Percentiles rank a stretch among this genome's conserved stretches.
Evolutionary conservation across 2,888 invertebrate species (phyloP).

Genomic region (Sinelater perroti): DNA sequence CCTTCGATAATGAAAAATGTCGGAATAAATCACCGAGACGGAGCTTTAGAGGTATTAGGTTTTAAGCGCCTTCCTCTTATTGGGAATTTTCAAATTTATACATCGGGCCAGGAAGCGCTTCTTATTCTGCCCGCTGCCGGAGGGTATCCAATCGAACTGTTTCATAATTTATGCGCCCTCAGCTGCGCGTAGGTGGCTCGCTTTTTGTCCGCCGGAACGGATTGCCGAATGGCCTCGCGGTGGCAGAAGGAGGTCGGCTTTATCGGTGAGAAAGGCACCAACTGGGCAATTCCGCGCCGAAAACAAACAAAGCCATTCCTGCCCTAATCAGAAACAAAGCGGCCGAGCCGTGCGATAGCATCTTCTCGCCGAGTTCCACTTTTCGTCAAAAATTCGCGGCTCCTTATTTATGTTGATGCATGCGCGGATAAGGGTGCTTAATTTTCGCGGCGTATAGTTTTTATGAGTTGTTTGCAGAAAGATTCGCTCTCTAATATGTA

Average conservation of each 20-base stretch:
- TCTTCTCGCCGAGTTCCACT: slow-evolving; percentile 4
- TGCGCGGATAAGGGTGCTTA: neutral
- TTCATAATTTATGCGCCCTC: slow-evolving; percentile 1
- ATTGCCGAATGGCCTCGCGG: neutral
- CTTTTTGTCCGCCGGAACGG: too few species aligned
- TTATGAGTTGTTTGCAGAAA: neutral
- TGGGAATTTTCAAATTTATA: slow-evolving; percentile 30
- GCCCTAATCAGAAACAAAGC: slow-evolving; percentile 11
- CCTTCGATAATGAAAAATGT: slow-evolving; percentile 53
- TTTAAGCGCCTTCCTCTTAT: slow-evolving; percentile 40
- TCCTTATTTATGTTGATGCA: neutral
- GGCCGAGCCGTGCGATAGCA: slow-evolving; percentile 5
- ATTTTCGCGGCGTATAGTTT: slow-evolving; percentile 3
- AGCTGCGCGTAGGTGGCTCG: neutral
- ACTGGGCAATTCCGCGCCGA: neutral
- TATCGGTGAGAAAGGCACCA: slow-evolving; percentile 8
- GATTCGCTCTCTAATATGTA: too few species aligned
- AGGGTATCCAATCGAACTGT: slow-evolving; percentile 1
- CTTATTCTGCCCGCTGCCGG: slow-evolving; percentile 1
- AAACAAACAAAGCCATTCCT: slow-evolving; percentile 14
- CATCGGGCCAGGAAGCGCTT: neutral
- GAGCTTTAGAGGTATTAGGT: slow-evolving; percentile 47
- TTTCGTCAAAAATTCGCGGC: slow-evolving; percentile 4
- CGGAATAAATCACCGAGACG: slow-evolving; percentile 50
- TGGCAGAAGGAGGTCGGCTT: too few species aligned